Conservation (phyloP, 35 echinoderm and acorn worm genomes). For the Ophioderma brevispina region DNA sequence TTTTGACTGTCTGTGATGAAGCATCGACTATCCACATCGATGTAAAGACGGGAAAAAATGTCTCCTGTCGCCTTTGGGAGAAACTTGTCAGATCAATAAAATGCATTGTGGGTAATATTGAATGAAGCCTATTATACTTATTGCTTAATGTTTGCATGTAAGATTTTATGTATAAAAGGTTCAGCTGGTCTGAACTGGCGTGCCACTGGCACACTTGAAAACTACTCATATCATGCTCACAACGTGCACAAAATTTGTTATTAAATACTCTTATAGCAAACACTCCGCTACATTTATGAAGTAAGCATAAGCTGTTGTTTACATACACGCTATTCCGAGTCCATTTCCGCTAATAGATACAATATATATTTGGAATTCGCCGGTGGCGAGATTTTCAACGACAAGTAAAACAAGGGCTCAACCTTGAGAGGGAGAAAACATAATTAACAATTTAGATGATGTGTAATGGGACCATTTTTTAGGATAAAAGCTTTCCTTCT, state of each 20-base stretch:
- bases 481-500: neutral
- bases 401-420: neutral
- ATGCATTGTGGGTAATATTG: neutral
- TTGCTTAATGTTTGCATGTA: neutral
- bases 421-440: neutral
- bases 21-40: neutral
- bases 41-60: neutral
- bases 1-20: neutral
- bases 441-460: constrained; percentile 12
- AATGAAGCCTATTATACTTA: neutral
- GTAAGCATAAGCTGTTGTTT: neutral
- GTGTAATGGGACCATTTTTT: neutral
- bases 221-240: neutral
- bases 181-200: neutral
- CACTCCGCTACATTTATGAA: neutral
- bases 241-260: neutral
- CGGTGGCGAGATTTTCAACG: neutral
- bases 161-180: neutral
- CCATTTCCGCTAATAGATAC: neutral
- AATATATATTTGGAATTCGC: neutral
- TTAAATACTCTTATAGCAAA: neutral
- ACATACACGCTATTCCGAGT: neutral
- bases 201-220: neutral
- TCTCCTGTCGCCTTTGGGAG: neutral
- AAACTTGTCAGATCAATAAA: neutral